Evolutionary conservation across 2,113 vertebrate species (phyloP).

Genomic region (Colossoma macropomum): DNA sequence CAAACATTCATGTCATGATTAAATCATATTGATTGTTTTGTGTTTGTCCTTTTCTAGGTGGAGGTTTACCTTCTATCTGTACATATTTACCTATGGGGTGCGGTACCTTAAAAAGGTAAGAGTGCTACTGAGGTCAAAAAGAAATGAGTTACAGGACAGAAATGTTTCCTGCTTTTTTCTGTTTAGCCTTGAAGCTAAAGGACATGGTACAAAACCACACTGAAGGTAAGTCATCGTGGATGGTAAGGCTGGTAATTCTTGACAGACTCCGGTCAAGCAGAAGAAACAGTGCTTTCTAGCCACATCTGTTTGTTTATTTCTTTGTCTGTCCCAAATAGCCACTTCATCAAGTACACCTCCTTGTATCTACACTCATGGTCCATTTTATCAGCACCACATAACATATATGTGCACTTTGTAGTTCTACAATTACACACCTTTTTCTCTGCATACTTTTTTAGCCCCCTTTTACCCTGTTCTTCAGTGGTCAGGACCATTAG

Average conservation of each 20-base stretch:
- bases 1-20: not conserved
- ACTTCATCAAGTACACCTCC: no score
- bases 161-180: not conserved
- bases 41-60: constrained; percentile 84
- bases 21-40: constrained; percentile 6
- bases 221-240: not conserved
- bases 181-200: not conserved
- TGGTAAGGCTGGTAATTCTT: constrained; percentile 2
- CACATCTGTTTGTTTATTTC: not conserved
- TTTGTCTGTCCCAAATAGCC: not conserved
- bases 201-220: not conserved
- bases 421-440: no score
- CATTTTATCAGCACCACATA: no score
- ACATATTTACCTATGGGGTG: constrained; percentile 95
- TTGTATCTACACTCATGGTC: no score
- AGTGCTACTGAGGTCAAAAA: not conserved
- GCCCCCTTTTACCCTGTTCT: no score
- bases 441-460: no score
- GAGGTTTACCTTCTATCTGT: constrained; percentile 96
- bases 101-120: constrained; percentile 96
- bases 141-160: not conserved
- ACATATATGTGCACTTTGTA: no score
- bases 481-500: no score
- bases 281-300: not conserved
- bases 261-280: not conserved